Conservation (phyloP, 2,888 invertebrate species). For the Dolichopus griseipennis region DNA sequence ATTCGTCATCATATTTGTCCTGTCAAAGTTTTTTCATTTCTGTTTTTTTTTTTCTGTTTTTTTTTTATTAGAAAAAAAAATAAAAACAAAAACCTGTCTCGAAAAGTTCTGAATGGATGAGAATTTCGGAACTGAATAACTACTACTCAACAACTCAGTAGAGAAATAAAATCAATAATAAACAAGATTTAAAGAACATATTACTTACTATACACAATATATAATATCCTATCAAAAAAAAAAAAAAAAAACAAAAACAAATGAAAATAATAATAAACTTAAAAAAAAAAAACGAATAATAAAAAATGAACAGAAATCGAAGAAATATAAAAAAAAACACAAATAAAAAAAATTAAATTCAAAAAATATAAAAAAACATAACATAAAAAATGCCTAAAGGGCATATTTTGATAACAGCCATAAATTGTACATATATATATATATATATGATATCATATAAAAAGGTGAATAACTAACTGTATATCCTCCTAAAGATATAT, state of each 20-base stretch:
- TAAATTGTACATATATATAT: not conserved
- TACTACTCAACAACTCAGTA: not conserved
- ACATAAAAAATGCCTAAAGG: not conserved
- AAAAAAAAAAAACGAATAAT: too few relatives aligned
- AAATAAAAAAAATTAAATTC: too few relatives aligned
- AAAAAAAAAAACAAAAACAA: too few relatives aligned
- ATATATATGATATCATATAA: not conserved
- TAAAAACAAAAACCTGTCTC: not conserved
- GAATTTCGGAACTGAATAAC: not conserved
- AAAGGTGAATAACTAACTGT: not conserved
- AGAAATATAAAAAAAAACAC: too few relatives aligned
- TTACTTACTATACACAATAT: too few relatives aligned
- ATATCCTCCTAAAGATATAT: too few relatives aligned
- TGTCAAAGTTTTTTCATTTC: not conserved
- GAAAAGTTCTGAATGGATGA: not conserved
- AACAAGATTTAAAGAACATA: not conserved
- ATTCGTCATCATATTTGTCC: conserved; percentile 1
- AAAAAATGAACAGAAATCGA: too few relatives aligned
- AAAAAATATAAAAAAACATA: too few relatives aligned
- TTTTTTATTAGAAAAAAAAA: not conserved
- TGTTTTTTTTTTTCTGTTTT: not conserved
- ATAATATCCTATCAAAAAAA: too few relatives aligned
- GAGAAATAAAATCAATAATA: not conserved
- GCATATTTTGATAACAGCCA: not conserved
- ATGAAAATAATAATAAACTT: too few relatives aligned